Conservation (phyloP, 2,888 invertebrate species). For the Ophion ellenae region DNA sequence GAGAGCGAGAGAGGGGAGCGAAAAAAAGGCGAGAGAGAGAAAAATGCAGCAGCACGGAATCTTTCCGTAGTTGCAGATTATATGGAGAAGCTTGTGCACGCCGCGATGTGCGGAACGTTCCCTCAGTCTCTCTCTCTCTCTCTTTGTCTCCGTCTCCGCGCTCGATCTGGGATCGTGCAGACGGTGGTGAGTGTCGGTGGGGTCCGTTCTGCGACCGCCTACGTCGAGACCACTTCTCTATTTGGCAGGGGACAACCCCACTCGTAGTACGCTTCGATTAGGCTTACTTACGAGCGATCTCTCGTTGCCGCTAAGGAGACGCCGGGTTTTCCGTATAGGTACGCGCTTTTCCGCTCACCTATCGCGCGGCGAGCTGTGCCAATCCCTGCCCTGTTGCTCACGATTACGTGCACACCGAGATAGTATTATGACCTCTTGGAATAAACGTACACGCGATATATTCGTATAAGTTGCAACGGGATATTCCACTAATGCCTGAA, state of each 20-base stretch:
- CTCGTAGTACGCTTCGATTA: conserved; percentile 76
- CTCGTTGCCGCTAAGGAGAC: conserved; percentile 75
- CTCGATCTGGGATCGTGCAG: conserved; percentile 10
- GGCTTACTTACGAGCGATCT: conserved; percentile 77
- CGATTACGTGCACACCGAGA: not conserved
- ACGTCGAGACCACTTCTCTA: conserved; percentile 79
- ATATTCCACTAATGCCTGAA: not conserved
- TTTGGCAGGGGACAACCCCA: conserved; percentile 76
- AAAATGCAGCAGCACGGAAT: not conserved
- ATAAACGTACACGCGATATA: not conserved
- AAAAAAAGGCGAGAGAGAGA: not conserved
- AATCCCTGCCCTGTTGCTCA: not conserved
- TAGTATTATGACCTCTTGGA: not conserved
- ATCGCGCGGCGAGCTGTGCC: not conserved
- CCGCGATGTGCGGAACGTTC: not conserved
- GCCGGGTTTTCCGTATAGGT: conserved; percentile 70
- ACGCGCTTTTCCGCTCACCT: conserved; percentile 13
- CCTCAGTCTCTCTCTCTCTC: not conserved
- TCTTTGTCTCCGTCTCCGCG: not conserved
- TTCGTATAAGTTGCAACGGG: not conserved
- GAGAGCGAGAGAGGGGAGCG: not conserved
- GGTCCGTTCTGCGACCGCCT: conserved; percentile 76
- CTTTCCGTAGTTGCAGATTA: conserved; percentile 26
- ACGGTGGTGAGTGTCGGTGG: conserved; percentile 62
- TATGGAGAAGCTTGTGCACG: conserved; percentile 20